Conservation (phyloP, 2,888 invertebrate species). For the Brachyptera putata region DNA sequence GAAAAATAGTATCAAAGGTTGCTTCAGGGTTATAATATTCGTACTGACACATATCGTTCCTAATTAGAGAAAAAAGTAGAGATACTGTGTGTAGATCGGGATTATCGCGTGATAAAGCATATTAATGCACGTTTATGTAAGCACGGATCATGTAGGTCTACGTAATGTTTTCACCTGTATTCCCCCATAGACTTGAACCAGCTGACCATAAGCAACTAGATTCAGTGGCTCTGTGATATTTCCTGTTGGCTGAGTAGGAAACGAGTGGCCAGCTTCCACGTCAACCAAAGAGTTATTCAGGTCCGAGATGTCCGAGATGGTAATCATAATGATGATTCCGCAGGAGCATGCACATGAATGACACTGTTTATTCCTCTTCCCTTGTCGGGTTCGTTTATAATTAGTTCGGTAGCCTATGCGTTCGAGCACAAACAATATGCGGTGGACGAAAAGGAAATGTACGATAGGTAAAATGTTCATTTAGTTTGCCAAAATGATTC, state of each 20-base stretch:
- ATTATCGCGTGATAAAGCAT: not conserved
- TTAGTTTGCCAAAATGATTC: too few species aligned
- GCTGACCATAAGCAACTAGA: not conserved
- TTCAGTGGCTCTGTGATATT: slow-evolving; percentile 3
- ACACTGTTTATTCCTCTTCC: too few species aligned
- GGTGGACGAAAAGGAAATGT: too few species aligned
- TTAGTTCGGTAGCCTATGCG: too few species aligned
- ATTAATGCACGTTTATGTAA: not conserved
- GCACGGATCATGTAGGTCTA: not conserved
- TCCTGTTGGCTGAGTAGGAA: slow-evolving; percentile 7
- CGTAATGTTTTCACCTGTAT: slow-evolving; percentile 12
- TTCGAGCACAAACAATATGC: too few species aligned
- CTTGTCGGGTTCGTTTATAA: too few species aligned
- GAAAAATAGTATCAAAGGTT: too few species aligned
- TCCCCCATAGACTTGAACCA: not conserved
- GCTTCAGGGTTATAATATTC: slow-evolving; percentile 7
- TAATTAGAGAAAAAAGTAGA: not conserved
- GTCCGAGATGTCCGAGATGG: too few species aligned
- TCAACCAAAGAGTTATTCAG: not conserved
- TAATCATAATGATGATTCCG: too few species aligned
- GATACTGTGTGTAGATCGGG: not conserved
- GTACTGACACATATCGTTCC: not conserved
- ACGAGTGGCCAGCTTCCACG: not conserved
- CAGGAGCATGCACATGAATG: too few species aligned
- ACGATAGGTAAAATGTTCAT: too few species aligned